Evolutionary conservation across 2,797 vertebrate species (phyloP).

Genomic region (Melanotaenia maccullochi): DNA sequence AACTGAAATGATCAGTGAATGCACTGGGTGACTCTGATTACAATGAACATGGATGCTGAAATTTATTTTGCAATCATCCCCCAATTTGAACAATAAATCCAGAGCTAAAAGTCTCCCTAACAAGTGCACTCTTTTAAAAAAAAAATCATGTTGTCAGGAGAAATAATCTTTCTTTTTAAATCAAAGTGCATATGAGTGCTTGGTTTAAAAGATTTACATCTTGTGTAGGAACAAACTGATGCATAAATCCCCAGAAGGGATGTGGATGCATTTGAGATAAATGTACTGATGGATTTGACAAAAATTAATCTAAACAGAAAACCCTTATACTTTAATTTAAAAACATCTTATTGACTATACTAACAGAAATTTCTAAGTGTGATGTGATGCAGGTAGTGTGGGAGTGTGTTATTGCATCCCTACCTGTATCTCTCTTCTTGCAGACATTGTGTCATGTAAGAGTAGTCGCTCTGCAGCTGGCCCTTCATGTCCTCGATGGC

Average conservation of each 20-base stretch:
- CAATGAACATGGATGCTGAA: background rate
- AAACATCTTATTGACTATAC: background rate
- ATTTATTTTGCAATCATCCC: conserved; percentile 3
- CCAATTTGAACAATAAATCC: conserved; percentile 8
- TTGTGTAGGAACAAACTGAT: background rate
- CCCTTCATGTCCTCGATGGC: conserved; percentile 96
- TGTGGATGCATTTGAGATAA: background rate
- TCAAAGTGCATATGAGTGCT: background rate
- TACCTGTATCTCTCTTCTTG: conserved; percentile 98
- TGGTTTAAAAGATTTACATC: conserved; percentile 4
- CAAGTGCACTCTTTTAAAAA: background rate
- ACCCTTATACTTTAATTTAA: background rate
- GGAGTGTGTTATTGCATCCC: background rate
- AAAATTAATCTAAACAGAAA: background rate
- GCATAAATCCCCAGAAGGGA: background rate
- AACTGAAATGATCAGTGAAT: background rate
- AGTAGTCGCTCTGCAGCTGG: conserved; percentile 95
- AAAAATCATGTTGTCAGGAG: background rate
- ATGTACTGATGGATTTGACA: background rate
- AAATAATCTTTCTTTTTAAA: background rate
- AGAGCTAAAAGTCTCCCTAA: conserved; percentile 10
- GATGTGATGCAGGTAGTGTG: background rate
- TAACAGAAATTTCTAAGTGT: background rate
- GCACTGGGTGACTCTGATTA: background rate
- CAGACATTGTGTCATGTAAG: conserved; percentile 97